These are phyloP conservation scores for Lota lota DNA, from an alignment of 2,113 vertebrate genomes.

Conservation along the genomic window DNA sequence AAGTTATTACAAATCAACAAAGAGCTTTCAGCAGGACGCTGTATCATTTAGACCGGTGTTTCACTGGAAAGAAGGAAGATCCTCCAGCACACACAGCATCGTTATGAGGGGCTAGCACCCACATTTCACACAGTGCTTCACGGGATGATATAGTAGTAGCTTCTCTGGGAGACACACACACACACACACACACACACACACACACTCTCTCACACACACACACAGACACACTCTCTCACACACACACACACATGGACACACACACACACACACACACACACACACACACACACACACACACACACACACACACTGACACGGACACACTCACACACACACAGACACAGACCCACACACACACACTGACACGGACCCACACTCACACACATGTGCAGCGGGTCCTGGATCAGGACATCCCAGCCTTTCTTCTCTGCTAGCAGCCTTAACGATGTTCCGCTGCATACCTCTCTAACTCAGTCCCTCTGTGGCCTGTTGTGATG, in stretches of 20 bases:
- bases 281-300: not conserved
- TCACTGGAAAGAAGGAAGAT: too few relatives aligned
- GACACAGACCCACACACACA: not conserved
- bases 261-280: not conserved
- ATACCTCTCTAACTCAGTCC: too few relatives aligned
- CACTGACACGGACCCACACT: not conserved
- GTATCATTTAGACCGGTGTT: too few relatives aligned
- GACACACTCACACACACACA: not conserved
- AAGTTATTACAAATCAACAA: too few relatives aligned
- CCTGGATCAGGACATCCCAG: not conserved
- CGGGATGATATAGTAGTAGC: too few relatives aligned
- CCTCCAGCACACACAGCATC: not conserved
- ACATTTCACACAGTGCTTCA: constrained; percentile 3
- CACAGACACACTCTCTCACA: not conserved
- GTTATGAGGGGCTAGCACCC: not conserved
- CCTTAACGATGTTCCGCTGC: too few relatives aligned
- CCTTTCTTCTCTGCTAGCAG: too few relatives aligned
- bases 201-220: not conserved
- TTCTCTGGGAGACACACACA: too few relatives aligned
- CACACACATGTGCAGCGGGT: not conserved
- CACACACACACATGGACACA: not conserved
- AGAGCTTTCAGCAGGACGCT: too few relatives aligned
- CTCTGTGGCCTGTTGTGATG: too few relatives aligned
- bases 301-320: not conserved
- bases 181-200: not conserved